These are phyloP conservation scores for Coregonus ussuriensis DNA, from an alignment of 2,797 vertebrate genomes.

Conservation along the genomic window DNA sequence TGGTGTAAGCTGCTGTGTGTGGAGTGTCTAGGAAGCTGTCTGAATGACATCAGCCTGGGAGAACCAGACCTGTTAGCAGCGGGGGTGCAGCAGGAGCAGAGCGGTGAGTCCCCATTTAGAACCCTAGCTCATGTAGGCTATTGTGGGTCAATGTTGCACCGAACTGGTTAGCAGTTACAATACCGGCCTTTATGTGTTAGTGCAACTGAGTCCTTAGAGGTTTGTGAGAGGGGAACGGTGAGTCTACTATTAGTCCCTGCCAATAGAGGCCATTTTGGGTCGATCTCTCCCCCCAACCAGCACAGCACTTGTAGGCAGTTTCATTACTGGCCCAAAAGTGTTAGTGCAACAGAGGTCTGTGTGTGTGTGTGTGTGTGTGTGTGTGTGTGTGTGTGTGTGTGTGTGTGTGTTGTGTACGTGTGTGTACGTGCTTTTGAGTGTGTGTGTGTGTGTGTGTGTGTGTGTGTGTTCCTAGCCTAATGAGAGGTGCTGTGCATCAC, in stretches of 20 bases:
- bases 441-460: no score
- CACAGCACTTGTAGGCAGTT: conserved; percentile 41
- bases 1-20: conserved; percentile 98
- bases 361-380: conserved; percentile 33
- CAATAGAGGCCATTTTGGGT: conserved; percentile 58
- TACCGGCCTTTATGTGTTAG: conserved; percentile 40
- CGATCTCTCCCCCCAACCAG: conserved; percentile 51
- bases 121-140: conserved; percentile 58
- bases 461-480: conserved; percentile 63
- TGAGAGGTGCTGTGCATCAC: conserved; percentile 79
- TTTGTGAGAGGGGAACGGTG: conserved; percentile 89
- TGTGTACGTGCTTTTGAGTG: background rate
- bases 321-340: conserved; percentile 44
- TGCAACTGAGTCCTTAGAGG: conserved; percentile 30
- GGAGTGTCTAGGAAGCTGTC: conserved; percentile 93
- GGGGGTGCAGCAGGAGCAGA: conserved; percentile 96
- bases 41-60: conserved; percentile 98
- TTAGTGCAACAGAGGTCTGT: conserved; percentile 34
- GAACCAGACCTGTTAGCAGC: conserved; percentile 97
- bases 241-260: conserved; percentile 74
- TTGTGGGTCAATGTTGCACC: conserved; percentile 27
- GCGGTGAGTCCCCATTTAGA: conserved; percentile 84
- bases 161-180: conserved; percentile 58
- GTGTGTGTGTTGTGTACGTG: conserved; percentile 9
- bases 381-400: conserved; percentile 13